These are phyloP conservation scores for Drosophila sturtevanti DNA, from an alignment of 1,140 invertebrate species.

Conservation along the genomic window DNA sequence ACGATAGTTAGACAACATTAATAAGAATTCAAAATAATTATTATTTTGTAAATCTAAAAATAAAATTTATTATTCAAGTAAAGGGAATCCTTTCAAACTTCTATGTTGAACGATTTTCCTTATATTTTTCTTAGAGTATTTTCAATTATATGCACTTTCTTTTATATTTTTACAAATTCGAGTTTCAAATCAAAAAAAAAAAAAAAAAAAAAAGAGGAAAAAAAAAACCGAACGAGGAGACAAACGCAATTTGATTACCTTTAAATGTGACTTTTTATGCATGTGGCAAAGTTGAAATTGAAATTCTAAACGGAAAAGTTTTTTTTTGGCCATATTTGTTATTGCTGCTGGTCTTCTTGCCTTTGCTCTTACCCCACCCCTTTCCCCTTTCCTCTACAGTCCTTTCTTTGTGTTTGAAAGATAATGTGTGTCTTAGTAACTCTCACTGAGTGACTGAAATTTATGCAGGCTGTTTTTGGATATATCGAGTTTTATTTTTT, in stretches of 20 bases:
- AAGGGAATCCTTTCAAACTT: too few relatives aligned
- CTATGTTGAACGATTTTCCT: background rate
- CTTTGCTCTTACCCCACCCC: background rate
- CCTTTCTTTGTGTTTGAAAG: background rate
- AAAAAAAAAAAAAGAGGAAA: too few relatives aligned
- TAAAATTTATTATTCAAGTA: too few relatives aligned
- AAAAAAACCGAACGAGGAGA: background rate
- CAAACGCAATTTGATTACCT: background rate
- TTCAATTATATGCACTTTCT: too few relatives aligned
- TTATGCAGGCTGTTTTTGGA: constrained; percentile 5
- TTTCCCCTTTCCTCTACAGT: background rate
- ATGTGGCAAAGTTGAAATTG: constrained; percentile 5
- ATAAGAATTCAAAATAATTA: too few relatives aligned
- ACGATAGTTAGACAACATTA: too few relatives aligned
- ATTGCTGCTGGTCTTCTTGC: background rate
- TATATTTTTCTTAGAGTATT: too few relatives aligned
- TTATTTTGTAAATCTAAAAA: too few relatives aligned
- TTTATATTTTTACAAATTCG: background rate
- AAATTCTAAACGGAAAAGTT: constrained; percentile 2
- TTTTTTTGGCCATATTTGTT: constrained; percentile 1
- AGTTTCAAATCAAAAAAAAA: background rate
- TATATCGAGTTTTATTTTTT: constrained; percentile 17
- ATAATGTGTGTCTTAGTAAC: constrained; percentile 9
- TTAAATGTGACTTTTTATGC: background rate
- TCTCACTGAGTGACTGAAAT: constrained; percentile 12